phyloP scores from a whole-genome alignment of 2,888 invertebrate genomes.

The Biston stratarius region DNA sequence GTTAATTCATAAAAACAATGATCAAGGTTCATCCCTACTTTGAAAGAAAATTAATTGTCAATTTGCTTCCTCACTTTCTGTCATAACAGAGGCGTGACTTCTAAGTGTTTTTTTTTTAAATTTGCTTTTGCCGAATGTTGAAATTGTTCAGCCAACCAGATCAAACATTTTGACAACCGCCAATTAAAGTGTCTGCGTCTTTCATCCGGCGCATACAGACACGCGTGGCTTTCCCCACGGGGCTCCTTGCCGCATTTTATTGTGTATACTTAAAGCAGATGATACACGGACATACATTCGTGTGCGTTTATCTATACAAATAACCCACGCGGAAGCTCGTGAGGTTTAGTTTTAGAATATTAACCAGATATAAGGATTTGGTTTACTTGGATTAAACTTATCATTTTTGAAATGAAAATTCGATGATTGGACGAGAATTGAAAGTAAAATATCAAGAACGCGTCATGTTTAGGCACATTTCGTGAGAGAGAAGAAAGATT shows the following conservation, averaged over 20 bases:
- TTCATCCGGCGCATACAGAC: slow-evolving; percentile 25
- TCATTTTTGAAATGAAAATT: too few species aligned
- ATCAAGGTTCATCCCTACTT: too few species aligned
- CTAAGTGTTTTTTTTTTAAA: neutral
- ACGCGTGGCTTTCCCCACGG: slow-evolving; percentile 55
- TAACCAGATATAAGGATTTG: neutral
- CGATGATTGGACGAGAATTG: too few species aligned
- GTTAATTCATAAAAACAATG: too few species aligned
- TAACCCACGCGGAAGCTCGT: neutral
- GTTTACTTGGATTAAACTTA: neutral
- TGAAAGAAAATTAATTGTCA: too few species aligned
- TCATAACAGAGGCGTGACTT: neutral
- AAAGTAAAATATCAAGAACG: too few species aligned
- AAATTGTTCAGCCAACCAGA: slow-evolving; percentile 34
- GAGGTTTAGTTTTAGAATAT: neutral
- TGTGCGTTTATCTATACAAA: neutral
- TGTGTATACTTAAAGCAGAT: neutral
- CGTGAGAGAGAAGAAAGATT: too few species aligned
- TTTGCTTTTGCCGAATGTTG: neutral
- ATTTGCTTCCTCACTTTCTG: too few species aligned
- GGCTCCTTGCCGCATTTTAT: slow-evolving; percentile 46
- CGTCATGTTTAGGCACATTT: too few species aligned
- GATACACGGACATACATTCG: slow-evolving; percentile 4
- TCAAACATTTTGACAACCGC: slow-evolving; percentile 66
- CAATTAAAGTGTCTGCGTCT: slow-evolving; percentile 65